These are phyloP conservation scores for Manacus vitellinus DNA, from an alignment of 2,113 vertebrate genomes.

Conservation along the genomic window DNA sequence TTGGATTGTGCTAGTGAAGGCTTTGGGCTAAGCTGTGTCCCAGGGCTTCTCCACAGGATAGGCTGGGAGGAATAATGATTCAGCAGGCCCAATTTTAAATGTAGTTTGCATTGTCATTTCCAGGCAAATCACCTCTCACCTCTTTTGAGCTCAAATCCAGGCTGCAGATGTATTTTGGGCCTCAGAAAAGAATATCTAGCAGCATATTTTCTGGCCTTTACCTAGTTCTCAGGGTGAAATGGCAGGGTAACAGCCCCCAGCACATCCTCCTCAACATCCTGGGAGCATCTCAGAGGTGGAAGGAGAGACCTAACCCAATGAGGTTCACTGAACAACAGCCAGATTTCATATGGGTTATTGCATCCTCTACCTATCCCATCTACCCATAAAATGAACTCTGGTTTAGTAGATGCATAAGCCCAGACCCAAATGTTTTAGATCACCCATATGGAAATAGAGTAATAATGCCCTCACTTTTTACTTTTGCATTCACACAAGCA, in stretches of 20 bases:
- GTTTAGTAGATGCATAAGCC: neutral
- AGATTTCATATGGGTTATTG: neutral
- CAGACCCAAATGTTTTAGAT: neutral
- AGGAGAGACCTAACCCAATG: neutral
- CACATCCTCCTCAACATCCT: neutral
- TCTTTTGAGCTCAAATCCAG: neutral
- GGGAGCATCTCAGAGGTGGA: neutral
- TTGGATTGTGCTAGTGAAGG: neutral
- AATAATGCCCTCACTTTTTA: neutral
- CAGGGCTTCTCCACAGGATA: fast-evolving
- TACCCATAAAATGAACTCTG: neutral
- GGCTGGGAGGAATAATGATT: neutral
- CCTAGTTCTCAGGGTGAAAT: neutral
- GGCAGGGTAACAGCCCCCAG: neutral
- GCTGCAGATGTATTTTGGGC: neutral
- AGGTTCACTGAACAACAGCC: neutral
- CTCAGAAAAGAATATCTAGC: neutral
- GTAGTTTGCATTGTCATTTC: neutral
- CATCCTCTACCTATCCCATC: neutral
- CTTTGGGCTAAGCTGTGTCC: neutral
- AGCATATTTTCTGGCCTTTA: neutral
- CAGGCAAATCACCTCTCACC: neutral
- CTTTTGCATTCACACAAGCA: neutral
- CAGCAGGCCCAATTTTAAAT: neutral
- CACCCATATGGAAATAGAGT: neutral